These are phyloP conservation scores for Drosophila pseudotakahashii DNA, from an alignment of 2,888 invertebrate species.

Conservation along the genomic window DNA sequence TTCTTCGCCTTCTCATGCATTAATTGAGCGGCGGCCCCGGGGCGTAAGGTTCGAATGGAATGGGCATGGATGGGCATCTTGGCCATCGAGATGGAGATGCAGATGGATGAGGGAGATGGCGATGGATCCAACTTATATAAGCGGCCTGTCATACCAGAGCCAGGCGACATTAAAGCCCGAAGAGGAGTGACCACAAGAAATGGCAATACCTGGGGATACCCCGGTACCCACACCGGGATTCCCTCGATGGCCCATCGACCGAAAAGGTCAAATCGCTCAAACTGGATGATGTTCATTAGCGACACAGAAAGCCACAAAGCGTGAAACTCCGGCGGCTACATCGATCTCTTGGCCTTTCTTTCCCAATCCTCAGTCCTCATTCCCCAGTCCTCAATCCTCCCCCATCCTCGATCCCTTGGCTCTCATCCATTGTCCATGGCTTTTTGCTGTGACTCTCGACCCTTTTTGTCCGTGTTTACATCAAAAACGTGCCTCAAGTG, in stretches of 20 bases:
- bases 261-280: slow-evolving; percentile 54
- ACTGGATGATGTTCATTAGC: slow-evolving; percentile 80
- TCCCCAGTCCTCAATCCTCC: too few species aligned
- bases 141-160: slow-evolving; percentile 21
- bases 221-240: not conserved
- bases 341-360: slow-evolving; percentile 27
- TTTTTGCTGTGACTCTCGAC: slow-evolving; percentile 65
- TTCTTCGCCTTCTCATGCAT: slow-evolving; percentile 75
- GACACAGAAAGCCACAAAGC: slow-evolving; percentile 69
- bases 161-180: slow-evolving; percentile 72
- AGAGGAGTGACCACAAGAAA: slow-evolving; percentile 78
- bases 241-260: slow-evolving; percentile 22
- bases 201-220: slow-evolving; percentile 40
- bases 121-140: slow-evolving; percentile 67
- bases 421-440: slow-evolving; percentile 42
- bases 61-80: slow-evolving; percentile 28
- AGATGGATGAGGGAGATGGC: slow-evolving; percentile 1
- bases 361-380: slow-evolving; percentile 7
- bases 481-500: slow-evolving; percentile 79
- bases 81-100: slow-evolving; percentile 23
- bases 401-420: slow-evolving; percentile 26
- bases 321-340: slow-evolving; percentile 54
- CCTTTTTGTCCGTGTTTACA: slow-evolving; percentile 73
- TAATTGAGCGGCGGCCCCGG: slow-evolving; percentile 52
- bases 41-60: slow-evolving; percentile 32